Conservation (phyloP, 2,113 vertebrate species). For the Chauna torquata region DNA sequence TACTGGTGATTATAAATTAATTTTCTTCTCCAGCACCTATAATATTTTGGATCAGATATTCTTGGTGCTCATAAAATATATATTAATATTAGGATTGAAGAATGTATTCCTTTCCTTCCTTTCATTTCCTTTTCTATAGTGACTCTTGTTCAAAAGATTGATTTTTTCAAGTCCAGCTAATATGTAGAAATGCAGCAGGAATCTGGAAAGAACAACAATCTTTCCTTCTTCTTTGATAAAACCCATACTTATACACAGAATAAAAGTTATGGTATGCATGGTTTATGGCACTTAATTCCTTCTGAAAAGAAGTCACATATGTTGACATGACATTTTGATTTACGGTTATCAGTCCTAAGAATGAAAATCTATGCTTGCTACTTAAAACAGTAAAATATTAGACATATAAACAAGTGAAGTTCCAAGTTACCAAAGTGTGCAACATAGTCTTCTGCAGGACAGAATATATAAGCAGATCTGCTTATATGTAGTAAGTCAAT, state of each 20-base stretch:
- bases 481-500: neutral
- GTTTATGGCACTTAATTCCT: neutral
- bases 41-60: neutral
- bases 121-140: neutral
- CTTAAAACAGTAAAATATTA: neutral
- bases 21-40: neutral
- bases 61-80: neutral
- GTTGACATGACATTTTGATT: neutral
- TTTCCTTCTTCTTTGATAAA: conserved; percentile 2
- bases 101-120: neutral
- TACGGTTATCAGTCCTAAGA: neutral
- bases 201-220: neutral
- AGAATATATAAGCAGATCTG: neutral
- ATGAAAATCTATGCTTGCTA: neutral
- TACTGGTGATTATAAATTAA: neutral
- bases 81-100: neutral
- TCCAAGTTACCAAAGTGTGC: neutral
- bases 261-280: neutral
- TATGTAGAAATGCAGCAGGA: neutral
- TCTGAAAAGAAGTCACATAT: neutral
- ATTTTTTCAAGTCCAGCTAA: neutral
- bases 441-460: neutral
- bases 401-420: neutral
- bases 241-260: neutral
- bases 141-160: neutral